Base-by-base conservation (phyloP, 2,113 vertebrate genomes). In the Heteronetta atricapilla region DNA sequence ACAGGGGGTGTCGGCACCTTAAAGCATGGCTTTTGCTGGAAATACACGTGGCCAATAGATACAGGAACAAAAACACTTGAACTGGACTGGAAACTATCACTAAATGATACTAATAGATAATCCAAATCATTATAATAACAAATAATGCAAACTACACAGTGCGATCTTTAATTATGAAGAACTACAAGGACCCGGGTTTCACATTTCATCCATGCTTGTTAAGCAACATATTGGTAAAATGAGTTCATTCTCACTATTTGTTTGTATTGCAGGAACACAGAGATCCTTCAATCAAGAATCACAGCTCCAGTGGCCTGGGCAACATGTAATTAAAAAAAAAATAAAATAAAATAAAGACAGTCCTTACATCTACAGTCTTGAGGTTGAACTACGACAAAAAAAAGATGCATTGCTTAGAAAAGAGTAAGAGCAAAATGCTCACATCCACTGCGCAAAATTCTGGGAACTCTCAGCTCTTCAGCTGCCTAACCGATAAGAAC, bases 21-120 rank as follows among this genome's bases (percentile, higher is more conserved):
- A 87, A 78, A 92, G 84, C 70, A 62, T 60, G 53, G 48, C 79
- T 90, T 73, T 44, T 74, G 93, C 66, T 87, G 86, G 66, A 88
- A 94, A 84, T n/a, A 58, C 22, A 63, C 15, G 23, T 31, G 77
- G 33, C 40, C 75, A 70, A 64, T 10, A 86, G n/a, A 63, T 34
- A 79, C 66, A 76, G n/a, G 28, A 87, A 82, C n/a, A 82, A 76
- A 95, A 78, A 28, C 50, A 86, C 44, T 83, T 77, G 33, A 66
- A 86, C 36, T 64, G n/a, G 42, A 69, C 31, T 64, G 48, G 52
- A 90, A 92, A 89, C 55, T 19, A 82, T 73, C 58, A 44, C 40
- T 63, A 10, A 73, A 8, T 14, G 38, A 36, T 13, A 84, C 19
- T 50, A 87, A 81, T 0, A 84, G 23, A 70, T 52, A 64, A 76